Percentiles rank a stretch among this genome's conserved stretches.
Evolutionary conservation across 2,888 invertebrate species (phyloP).

Genomic region (Thysanoteuthis rhombus): DNA sequence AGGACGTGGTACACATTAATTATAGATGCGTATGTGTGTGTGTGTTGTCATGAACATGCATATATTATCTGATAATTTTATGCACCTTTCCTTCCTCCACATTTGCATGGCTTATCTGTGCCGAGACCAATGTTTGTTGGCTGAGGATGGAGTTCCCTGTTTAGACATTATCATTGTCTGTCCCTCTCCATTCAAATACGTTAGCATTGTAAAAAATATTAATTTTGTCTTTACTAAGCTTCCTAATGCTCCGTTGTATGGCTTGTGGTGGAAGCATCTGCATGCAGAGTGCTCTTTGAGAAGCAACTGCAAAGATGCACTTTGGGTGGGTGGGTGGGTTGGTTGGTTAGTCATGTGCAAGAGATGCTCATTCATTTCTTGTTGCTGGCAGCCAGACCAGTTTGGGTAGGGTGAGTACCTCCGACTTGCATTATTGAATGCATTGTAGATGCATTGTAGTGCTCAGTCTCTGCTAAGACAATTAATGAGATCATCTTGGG

Average conservation of each 20-base stretch:
- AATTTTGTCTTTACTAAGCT: neutral
- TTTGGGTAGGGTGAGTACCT: no score
- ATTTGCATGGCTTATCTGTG: neutral
- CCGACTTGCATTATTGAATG: no score
- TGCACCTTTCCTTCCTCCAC: neutral
- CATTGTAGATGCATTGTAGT: no score
- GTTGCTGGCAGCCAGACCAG: no score
- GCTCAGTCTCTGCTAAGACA: no score
- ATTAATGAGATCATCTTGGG: no score
- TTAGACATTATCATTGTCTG: neutral
- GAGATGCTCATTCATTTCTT: no score
- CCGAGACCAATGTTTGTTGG: neutral
- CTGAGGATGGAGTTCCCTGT: neutral
- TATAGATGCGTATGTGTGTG: neutral
- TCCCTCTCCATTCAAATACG: neutral
- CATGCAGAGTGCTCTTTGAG: neutral
- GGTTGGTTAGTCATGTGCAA: no score
- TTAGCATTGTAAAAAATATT: neutral
- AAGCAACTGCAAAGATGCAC: no score
- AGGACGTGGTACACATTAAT: neutral
- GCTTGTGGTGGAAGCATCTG: neutral
- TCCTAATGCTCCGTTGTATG: neutral
- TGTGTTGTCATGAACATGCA: neutral
- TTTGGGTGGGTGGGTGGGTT: no score
- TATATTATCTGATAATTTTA: neutral